Evolutionary conservation across 2,113 vertebrate species (phyloP).

Genomic region (Gyps fulvus): DNA sequence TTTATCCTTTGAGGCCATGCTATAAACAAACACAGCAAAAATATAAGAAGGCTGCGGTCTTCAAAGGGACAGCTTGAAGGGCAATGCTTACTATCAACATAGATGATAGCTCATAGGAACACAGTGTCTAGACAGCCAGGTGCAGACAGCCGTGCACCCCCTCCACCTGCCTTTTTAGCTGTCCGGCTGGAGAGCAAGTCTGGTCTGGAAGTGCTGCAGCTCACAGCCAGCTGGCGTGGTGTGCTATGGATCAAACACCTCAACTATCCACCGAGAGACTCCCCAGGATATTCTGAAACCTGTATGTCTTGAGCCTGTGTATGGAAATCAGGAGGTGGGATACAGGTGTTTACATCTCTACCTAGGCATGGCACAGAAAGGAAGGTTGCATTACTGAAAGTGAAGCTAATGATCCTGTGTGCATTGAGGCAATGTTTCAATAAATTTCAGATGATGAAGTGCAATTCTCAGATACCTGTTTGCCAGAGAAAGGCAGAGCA

Average conservation of each 20-base stretch:
- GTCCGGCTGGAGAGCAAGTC: background rate
- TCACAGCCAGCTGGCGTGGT: background rate
- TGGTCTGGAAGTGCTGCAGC: background rate
- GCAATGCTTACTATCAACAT: background rate
- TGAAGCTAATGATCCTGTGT: background rate
- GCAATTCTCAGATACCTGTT: background rate
- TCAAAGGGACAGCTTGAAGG: background rate
- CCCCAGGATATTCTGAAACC: background rate
- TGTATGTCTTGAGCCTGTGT: background rate
- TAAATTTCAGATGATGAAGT: background rate
- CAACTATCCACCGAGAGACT: background rate
- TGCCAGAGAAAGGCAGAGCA: background rate
- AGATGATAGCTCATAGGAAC: background rate
- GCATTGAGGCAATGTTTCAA: background rate
- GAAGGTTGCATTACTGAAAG: background rate
- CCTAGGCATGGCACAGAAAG: background rate
- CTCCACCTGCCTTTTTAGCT: background rate
- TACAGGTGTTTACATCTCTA: background rate
- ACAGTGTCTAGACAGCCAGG: background rate
- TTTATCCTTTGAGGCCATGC: background rate
- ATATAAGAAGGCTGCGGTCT: background rate
- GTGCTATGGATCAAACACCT: background rate
- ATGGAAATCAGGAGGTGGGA: background rate
- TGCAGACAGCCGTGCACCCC: background rate
- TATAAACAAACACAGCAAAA: background rate